phyloP scores from a whole-genome alignment of 2,113 vertebrate species.

The Solenodon paradoxus region DNA sequence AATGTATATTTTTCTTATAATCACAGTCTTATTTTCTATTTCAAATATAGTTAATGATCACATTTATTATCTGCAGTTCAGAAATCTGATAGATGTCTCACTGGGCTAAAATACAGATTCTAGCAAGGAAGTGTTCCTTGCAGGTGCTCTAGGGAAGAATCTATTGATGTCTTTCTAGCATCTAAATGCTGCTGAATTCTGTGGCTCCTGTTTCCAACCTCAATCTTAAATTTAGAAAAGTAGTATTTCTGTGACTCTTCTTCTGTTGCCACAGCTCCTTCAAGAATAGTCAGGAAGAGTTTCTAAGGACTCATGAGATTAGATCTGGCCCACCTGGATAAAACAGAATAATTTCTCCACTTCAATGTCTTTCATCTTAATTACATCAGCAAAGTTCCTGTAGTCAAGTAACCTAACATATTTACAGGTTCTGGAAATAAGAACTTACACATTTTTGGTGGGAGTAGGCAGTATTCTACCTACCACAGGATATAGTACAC shows the following conservation, averaged over 20 bases:
- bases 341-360: background rate
- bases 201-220: background rate
- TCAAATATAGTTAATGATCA: too few species aligned
- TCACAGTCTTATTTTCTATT: background rate
- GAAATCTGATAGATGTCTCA: background rate
- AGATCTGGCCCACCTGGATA: background rate
- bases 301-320: background rate
- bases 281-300: background rate
- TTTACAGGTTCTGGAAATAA: background rate
- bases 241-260: background rate
- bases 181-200: background rate
- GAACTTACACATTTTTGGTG: background rate
- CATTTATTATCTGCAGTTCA: background rate
- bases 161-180: background rate
- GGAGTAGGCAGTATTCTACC: background rate
- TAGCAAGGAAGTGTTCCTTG: background rate
- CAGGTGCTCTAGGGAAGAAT: background rate
- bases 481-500: too few species aligned
- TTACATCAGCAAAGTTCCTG: background rate
- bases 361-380: background rate
- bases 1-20: too few species aligned
- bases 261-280: background rate
- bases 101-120: background rate
- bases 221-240: background rate
- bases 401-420: background rate